These are phyloP conservation scores for Centrocercus urophasianus DNA, from an alignment of 2,113 vertebrate genomes.

Conservation along the genomic window DNA sequence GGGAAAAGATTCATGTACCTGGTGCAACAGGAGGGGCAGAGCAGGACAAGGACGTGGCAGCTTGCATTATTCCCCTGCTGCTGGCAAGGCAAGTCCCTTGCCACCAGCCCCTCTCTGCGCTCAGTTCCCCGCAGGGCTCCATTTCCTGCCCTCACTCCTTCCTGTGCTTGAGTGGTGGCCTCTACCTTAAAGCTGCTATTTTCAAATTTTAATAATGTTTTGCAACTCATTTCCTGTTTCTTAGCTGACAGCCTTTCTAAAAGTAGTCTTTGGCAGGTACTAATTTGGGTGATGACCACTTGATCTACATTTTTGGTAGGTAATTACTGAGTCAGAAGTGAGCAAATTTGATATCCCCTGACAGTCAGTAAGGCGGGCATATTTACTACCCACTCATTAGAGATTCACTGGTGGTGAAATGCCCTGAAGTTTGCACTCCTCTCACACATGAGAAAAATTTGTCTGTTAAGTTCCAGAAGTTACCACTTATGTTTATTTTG, in stretches of 20 bases:
- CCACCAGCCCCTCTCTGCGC: not conserved
- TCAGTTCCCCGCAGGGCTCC: not conserved
- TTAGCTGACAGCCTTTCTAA: slow-evolving; percentile 75
- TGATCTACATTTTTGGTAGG: slow-evolving; percentile 83
- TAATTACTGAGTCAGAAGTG: slow-evolving; percentile 83
- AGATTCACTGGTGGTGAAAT: slow-evolving; percentile 76
- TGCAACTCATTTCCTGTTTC: slow-evolving; percentile 79
- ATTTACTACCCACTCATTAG: slow-evolving; percentile 80
- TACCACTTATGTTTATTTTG: slow-evolving; percentile 69
- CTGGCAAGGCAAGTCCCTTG: not conserved
- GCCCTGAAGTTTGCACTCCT: slow-evolving; percentile 75
- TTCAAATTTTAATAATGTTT: slow-evolving; percentile 81
- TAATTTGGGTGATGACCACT: slow-evolving; percentile 85
- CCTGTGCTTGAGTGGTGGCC: slow-evolving; percentile 63
- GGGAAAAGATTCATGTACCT: rapidly evolving
- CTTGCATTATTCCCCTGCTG: not conserved
- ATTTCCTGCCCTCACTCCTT: not conserved
- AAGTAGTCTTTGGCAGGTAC: slow-evolving; percentile 82
- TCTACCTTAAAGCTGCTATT: slow-evolving; percentile 79
- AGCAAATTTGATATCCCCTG: slow-evolving; percentile 80
- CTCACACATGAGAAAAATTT: slow-evolving; percentile 71
- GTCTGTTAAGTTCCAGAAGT: slow-evolving; percentile 63
- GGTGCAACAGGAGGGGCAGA: not conserved
- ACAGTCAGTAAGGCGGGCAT: slow-evolving; percentile 78
- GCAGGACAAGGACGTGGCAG: rapidly evolving